These are phyloP conservation scores for Sinosuthora webbiana DNA, from an alignment of 2,113 vertebrate species.

Conservation along the genomic window DNA sequence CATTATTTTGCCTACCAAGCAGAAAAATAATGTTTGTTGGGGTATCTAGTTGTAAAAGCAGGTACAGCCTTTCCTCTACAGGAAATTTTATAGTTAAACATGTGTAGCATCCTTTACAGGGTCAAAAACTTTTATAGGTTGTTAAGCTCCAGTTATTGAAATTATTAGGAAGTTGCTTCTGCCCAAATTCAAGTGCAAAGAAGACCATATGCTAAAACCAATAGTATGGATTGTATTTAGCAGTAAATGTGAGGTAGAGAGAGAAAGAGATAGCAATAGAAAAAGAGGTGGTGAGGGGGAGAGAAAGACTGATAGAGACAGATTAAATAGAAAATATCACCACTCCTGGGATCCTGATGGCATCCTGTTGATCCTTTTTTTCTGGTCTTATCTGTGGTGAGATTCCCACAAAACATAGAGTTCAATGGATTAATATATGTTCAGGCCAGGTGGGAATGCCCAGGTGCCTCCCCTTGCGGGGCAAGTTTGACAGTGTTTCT, in stretches of 20 bases:
- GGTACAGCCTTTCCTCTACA: background rate
- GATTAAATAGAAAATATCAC: background rate
- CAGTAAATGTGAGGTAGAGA: background rate
- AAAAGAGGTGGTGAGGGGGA: background rate
- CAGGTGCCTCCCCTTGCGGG: background rate
- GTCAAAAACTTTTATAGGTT: background rate
- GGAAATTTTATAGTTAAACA: background rate
- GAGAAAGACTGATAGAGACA: background rate
- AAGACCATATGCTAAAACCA: background rate
- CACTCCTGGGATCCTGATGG: fast-evolving
- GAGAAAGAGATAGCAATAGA: background rate
- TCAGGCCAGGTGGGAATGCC: background rate
- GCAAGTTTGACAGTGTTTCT: background rate
- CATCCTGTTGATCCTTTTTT: fast-evolving
- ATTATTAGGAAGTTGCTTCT: background rate
- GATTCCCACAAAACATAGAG: background rate
- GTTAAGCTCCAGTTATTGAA: background rate
- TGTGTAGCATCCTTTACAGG: background rate
- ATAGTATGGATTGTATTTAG: background rate
- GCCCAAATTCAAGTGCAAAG: background rate
- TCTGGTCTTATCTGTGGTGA: background rate
- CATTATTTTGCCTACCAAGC: background rate
- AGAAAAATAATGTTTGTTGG: background rate
- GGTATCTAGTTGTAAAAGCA: background rate
- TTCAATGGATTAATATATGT: background rate